Evolutionary conservation across 2,113 vertebrate genomes (phyloP).

Genomic region (Aegotheles bennettii): DNA sequence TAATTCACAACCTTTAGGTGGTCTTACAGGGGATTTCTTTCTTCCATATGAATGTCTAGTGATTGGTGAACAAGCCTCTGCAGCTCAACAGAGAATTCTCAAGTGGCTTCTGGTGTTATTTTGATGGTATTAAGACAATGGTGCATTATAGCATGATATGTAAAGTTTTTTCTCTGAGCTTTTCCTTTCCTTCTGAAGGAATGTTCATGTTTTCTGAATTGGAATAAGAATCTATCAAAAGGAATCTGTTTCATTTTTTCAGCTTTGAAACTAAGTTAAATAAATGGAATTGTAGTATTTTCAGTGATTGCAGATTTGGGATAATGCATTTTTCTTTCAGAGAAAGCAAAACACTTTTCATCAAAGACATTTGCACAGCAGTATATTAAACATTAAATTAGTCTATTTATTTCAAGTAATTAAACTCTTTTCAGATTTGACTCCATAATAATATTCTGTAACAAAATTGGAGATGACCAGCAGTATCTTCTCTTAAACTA

Average conservation of each 20-base stretch:
- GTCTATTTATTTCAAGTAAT: not conserved
- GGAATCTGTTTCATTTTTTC: not conserved
- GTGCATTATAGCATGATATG: slow-evolving; percentile 47
- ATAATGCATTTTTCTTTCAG: not conserved
- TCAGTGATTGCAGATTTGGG: not conserved
- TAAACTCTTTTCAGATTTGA: not conserved
- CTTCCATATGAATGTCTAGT: slow-evolving; percentile 45
- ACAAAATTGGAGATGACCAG: not conserved
- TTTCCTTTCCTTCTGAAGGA: slow-evolving; percentile 19
- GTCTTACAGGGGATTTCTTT: slow-evolving; percentile 19
- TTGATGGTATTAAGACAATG: slow-evolving; percentile 69
- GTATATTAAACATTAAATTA: not conserved
- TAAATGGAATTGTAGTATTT: not conserved
- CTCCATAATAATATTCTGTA: not conserved
- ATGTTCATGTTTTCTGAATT: not conserved
- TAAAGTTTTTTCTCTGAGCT: slow-evolving; percentile 28
- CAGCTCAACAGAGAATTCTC: slow-evolving; percentile 48
- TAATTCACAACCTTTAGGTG: slow-evolving; percentile 57
- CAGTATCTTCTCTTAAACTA: not conserved
- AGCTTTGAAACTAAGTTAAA: slow-evolving; percentile 7
- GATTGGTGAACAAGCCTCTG: slow-evolving; percentile 55
- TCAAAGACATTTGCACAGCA: not conserved
- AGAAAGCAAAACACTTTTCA: not conserved
- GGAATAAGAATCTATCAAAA: not conserved
- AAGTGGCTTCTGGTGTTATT: slow-evolving; percentile 58